Base-by-base conservation (phyloP, 2,888 invertebrate genomes). In the Cremastinae sp. region DNA sequence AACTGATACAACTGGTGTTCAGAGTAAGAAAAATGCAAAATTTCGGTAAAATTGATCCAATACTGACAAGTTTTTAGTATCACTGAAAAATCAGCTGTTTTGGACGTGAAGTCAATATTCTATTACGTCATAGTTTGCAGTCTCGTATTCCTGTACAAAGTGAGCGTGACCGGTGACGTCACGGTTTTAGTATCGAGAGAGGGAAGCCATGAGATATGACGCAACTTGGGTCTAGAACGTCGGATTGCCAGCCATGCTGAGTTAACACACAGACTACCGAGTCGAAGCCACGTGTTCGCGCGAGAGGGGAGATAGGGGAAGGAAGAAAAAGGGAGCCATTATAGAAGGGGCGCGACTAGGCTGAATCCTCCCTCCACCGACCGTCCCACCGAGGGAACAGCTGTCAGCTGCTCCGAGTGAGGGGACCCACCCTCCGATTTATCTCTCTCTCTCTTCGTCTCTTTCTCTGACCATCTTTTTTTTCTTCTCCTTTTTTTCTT, bases 271-370 rank as follows among this genome's bases (percentile, higher is more conserved):
- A 47, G 49, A 49, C 16, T 49, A 37, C 41, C 62, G 59, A 61
- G 43, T 41, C 16, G 39, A 51, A 16, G 58, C 69, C 69, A 70
- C 69, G 76, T 76, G 68, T 65, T 41, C 10, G 65, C 53, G 39
- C 56, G 75, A 53, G 69, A 56, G 69, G 55, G 82, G 87, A 39
- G 51, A 61, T 86, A 86, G 87, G 88, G 88, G 89, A 87, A 89
- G 87, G 88, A 88, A 88, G 88, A 88, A 89, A 28, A 89, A 88
- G 88, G 90, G 88, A 89, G 90, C 89, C 89, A 89, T 89, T 89
- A 89, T 89, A 88, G 89, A 89, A 89, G 89, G 89, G 89, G 89
- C 89, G 89, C 89, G 89, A 89, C 89, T 89, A 89, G 89, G 88
- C 86, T 88, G 89, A 88, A 89, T 89, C 89, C 89, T 89, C 89